Evolutionary conservation across 2,888 invertebrate species (phyloP).

Genomic region (Acleris cristana): DNA sequence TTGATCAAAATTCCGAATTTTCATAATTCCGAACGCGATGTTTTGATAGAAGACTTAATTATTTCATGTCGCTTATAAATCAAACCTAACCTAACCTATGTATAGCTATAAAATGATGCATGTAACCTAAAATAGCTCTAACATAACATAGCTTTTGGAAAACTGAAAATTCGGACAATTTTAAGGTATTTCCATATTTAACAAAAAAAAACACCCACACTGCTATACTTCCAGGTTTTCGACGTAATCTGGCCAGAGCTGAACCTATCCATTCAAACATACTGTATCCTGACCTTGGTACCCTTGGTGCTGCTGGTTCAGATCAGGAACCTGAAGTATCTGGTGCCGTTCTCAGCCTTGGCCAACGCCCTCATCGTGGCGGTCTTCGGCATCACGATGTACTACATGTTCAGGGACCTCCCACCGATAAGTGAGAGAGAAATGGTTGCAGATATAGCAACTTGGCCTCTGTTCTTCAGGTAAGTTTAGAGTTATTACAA

Average conservation of each 20-base stretch:
- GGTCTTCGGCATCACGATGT: constrained; percentile 91
- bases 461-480: constrained; percentile 94
- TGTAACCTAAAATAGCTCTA: too few species aligned
- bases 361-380: constrained; percentile 92
- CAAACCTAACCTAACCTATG: too few species aligned
- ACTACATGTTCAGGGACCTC: constrained; percentile 88
- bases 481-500: constrained; percentile 43
- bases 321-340: constrained; percentile 89
- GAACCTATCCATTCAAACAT: constrained; percentile 83
- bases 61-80: too few species aligned
- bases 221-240: constrained; percentile 70
- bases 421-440: constrained; percentile 68
- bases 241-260: constrained; percentile 70
- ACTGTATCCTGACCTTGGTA: constrained; percentile 86
- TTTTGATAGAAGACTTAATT: too few species aligned
- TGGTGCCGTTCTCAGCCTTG: constrained; percentile 94
- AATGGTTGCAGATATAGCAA: constrained; percentile 77
- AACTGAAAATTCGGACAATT: too few species aligned
- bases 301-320: constrained; percentile 89
- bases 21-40: too few species aligned
- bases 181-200: too few species aligned
- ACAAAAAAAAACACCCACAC: too few species aligned
- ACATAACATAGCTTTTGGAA: too few species aligned
- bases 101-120: too few species aligned
- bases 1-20: too few species aligned